A percentile compares a stretch with the other conserved stretches of the same genome.
These are phyloP conservation scores for Pseudomyrmex cubaensis DNA, from an alignment of 1,140 invertebrate genomes.

Conservation along the genomic window DNA sequence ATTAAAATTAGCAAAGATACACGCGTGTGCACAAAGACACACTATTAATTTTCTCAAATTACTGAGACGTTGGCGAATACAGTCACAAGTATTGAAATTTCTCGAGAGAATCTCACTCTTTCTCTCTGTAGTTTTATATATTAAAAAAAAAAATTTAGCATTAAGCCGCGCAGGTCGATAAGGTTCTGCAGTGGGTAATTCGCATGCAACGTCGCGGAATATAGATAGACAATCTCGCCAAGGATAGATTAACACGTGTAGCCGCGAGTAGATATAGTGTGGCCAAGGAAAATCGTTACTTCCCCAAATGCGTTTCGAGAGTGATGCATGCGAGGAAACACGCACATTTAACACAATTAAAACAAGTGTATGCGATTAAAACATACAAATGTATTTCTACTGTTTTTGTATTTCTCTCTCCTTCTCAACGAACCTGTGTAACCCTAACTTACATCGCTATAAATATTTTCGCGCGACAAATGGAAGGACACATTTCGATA, in stretches of 20 bases:
- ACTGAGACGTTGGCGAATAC: too few species aligned
- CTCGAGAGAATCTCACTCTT: not conserved
- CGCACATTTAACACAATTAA: not conserved
- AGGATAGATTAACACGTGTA: constrained; percentile 54
- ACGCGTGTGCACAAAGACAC: not conserved
- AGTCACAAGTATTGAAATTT: not conserved
- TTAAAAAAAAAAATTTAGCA: constrained; percentile 29
- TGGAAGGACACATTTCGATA: constrained; percentile 27
- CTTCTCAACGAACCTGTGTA: too few species aligned
- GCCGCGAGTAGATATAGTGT: constrained; percentile 27
- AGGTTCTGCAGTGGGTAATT: constrained; percentile 24
- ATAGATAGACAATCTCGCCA: constrained; percentile 45
- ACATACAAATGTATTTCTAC: too few species aligned
- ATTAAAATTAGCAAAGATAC: not conserved
- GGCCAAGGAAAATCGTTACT: constrained; percentile 26
- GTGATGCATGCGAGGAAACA: constrained; percentile 3
- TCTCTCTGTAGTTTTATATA: too few species aligned
- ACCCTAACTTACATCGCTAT: not conserved
- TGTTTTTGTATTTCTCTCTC: not conserved
- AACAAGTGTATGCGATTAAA: too few species aligned
- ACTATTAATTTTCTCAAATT: not conserved
- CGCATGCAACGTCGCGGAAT: constrained; percentile 29
- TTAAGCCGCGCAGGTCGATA: constrained; percentile 46
- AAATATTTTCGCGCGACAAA: constrained; percentile 19
- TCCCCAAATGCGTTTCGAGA: not conserved